A percentile compares a stretch with the other conserved stretches of the same genome.
phyloP scores from a whole-genome alignment of 2,888 invertebrate species.

The Perdita meconis region DNA sequence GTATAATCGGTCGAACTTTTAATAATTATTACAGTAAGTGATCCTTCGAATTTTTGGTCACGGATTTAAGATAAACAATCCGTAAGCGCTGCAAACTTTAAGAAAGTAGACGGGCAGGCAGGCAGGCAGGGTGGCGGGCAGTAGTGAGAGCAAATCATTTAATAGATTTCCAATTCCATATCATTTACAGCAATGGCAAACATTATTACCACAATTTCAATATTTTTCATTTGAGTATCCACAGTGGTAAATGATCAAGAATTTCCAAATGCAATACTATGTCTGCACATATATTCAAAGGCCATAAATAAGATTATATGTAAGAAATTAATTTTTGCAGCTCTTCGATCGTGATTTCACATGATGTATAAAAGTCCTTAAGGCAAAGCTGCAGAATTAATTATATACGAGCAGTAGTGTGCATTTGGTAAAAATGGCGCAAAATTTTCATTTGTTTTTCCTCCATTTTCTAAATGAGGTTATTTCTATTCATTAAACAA shows the following conservation, averaged over 20 bases:
- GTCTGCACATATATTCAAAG: conserved; percentile 68
- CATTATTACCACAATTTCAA: conserved; percentile 69
- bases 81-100: conserved; percentile 46
- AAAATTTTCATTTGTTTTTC: conserved; percentile 42
- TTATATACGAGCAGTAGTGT: conserved; percentile 71
- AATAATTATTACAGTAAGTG: conserved; percentile 4
- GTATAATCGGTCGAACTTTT: not conserved
- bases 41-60: conserved; percentile 14
- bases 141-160: conserved; percentile 82
- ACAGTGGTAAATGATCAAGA: conserved; percentile 51
- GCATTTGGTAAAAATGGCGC: conserved; percentile 70
- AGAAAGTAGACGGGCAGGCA: conserved; percentile 70
- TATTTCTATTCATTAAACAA: conserved; percentile 61
- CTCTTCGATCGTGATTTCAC: conserved; percentile 50
- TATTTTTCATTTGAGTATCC: conserved; percentile 54
- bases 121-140: conserved; percentile 80
- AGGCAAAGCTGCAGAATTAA: conserved; percentile 50
- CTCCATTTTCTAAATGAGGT: conserved; percentile 55
- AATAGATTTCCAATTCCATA: conserved; percentile 79
- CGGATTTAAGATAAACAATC: conserved; percentile 24
- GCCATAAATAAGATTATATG: conserved; percentile 45
- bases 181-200: conserved; percentile 74
- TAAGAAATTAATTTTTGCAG: conserved; percentile 40
- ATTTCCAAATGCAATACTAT: conserved; percentile 72
- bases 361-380: conserved; percentile 58